phyloP scores from a whole-genome alignment of 2,797 vertebrate genomes.

The Ptychobarbus kaznakovi region DNA sequence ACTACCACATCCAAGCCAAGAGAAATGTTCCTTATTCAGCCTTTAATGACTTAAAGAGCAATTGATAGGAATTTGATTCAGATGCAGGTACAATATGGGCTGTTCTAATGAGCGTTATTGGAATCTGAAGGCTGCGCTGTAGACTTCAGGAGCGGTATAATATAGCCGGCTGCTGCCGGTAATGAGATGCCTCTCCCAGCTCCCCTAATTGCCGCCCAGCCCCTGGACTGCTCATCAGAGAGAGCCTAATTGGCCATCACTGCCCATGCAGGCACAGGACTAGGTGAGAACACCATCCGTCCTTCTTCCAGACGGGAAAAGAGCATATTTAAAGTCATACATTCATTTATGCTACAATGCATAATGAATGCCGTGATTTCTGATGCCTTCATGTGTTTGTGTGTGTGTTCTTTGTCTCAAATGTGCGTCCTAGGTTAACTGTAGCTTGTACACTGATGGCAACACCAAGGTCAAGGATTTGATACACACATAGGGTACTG shows the following conservation, averaged over 20 bases:
- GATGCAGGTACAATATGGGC: slow-evolving; percentile 59
- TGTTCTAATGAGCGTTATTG: slow-evolving; percentile 66
- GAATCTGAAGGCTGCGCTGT: slow-evolving; percentile 61
- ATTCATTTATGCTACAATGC: slow-evolving; percentile 71
- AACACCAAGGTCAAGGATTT: background rate
- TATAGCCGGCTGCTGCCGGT: slow-evolving; percentile 63
- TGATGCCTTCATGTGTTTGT: slow-evolving; percentile 11
- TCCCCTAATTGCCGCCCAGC: slow-evolving; percentile 76
- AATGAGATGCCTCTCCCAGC: slow-evolving; percentile 75
- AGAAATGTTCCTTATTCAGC: background rate
- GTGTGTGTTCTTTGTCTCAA: background rate
- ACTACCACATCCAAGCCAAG: slow-evolving; percentile 1
- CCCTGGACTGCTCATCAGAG: slow-evolving; percentile 78
- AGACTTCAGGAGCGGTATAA: slow-evolving; percentile 65
- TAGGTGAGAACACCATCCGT: slow-evolving; percentile 49
- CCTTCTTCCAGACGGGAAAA: slow-evolving; percentile 39
- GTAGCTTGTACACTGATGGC: background rate
- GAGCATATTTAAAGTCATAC: slow-evolving; percentile 75
- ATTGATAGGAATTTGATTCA: slow-evolving; percentile 46
- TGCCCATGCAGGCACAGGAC: slow-evolving; percentile 74
- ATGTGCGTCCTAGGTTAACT: background rate
- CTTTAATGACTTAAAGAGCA: slow-evolving; percentile 27
- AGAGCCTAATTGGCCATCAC: slow-evolving; percentile 82
- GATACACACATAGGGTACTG: background rate
- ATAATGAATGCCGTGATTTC: slow-evolving; percentile 75